Percentiles rank a stretch among this genome's conserved stretches.
Evolutionary conservation across 1,140 invertebrate species (phyloP).

Genomic region (Drosophila nikananu): DNA sequence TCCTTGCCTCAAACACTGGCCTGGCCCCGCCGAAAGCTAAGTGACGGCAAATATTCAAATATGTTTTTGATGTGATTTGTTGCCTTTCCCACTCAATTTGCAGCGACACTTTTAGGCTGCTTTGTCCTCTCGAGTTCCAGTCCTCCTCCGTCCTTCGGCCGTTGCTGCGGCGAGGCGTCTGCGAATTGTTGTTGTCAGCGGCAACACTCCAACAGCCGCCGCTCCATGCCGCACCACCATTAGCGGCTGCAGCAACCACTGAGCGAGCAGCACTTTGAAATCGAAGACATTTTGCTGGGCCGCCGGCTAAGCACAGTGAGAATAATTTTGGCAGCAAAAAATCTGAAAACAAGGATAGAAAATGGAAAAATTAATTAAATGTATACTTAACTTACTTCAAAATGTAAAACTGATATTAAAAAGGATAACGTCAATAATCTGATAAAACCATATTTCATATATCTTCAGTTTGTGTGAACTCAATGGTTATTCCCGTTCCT

Average conservation of each 20-base stretch:
- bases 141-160: conserved; percentile 1
- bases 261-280: conserved; percentile 71
- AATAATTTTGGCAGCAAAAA: neutral
- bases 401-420: neutral
- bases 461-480: neutral
- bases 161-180: neutral
- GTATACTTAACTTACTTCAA: neutral
- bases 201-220: conserved; percentile 63
- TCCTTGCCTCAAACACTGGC: conserved; percentile 21
- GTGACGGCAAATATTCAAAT: conserved; percentile 84
- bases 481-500: neutral
- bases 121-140: conserved; percentile 39
- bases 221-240: conserved; percentile 46
- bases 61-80: conserved; percentile 84
- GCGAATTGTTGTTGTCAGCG: conserved; percentile 66
- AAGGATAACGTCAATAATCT: neutral
- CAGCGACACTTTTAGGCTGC: conserved; percentile 64
- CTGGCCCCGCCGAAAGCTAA: conserved; percentile 65
- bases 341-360: neutral
- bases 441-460: neutral
- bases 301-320: conserved; percentile 23
- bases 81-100: conserved; percentile 74
- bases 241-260: conserved; percentile 67
- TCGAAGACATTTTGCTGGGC: conserved; percentile 67
- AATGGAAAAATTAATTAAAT: neutral